Evolutionary conservation across 1,140 invertebrate species (phyloP), one percentile per base, ranked within the genome.

Genomic region (Araneus ventricosus): DNA sequence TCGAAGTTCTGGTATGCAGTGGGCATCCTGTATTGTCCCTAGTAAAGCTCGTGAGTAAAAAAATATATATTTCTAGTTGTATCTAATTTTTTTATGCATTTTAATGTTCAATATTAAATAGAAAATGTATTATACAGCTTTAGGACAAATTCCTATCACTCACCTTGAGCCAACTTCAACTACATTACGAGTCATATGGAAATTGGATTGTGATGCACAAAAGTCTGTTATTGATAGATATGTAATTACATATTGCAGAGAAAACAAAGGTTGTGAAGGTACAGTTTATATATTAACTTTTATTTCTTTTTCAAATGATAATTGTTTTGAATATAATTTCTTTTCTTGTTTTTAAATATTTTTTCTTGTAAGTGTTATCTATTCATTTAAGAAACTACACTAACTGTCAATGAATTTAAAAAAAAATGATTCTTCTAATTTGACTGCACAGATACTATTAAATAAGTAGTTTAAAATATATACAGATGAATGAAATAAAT

Each of bases 11-110:
- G 93, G 93, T 2, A 94, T 94, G 93, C 45, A 89, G 24, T 94
- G 93, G 93, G 93, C 93, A 17, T 79, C 87, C 41, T 94, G 93
- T 67, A 94, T 94, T 75, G 91, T 94, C 14, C 91, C 93, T 34
- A 57, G 27, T 52, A 90, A 94, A 85, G 87, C 67, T 39, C 41
- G 93, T 93, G 87, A 90, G 70, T 75, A 75, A 34, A 14, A 34
- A 2, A 37, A 34, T 20, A 75, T 1, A 75, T 75, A 37, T 34
- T 4, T 37, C 14, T 27, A 2, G 8, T 52, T 80, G 8, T 80
- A 79, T 34, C 0, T 75, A 75, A 27, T 7, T 75, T 24, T 2
- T 7, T 5, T n/a, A 61, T 1, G 1, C 6, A 79, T 30, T 87
- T 89, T 79, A 24, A 0, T 70, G 22, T 89, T 37, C 17, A 70